These are phyloP conservation scores for Eucidaris tribuloides DNA, from an alignment of 35 echinoderm and acorn worm species.

Conservation along the genomic window DNA sequence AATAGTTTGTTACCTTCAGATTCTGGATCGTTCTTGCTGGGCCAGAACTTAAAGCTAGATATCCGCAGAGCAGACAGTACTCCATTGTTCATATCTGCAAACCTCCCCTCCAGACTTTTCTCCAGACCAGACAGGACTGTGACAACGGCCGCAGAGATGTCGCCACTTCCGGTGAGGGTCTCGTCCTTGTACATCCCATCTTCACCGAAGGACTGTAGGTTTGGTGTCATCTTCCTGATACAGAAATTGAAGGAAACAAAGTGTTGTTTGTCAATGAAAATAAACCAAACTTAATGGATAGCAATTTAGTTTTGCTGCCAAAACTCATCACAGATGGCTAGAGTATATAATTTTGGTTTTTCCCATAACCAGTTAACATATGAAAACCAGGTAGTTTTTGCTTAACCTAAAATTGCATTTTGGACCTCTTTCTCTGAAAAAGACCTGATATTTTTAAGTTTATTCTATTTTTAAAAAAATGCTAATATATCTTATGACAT, in stretches of 20 bases:
- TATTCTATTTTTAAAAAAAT: too few species aligned
- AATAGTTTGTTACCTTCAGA: neutral
- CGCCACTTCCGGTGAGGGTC: neutral
- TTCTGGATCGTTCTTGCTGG: neutral
- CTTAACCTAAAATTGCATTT: too few species aligned
- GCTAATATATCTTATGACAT: too few species aligned
- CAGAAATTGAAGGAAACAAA: neutral
- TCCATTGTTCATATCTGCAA: neutral
- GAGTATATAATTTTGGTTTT: too few species aligned
- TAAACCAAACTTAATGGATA: too few species aligned
- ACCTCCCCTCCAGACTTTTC: slow-evolving; percentile 17
- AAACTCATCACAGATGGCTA: too few species aligned
- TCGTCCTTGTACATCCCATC: neutral
- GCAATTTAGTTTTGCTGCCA: too few species aligned
- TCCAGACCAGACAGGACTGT: neutral
- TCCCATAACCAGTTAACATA: too few species aligned
- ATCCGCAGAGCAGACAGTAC: slow-evolving; percentile 12
- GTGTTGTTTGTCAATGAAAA: too few species aligned
- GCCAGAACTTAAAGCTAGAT: slow-evolving; percentile 20
- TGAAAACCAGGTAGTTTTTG: too few species aligned
- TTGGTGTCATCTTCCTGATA: slow-evolving; percentile 30
- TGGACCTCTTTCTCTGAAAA: too few species aligned
- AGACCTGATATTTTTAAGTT: too few species aligned
- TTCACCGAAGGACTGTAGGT: neutral
- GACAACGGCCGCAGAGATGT: neutral